These are phyloP conservation scores for Neoascia interrupta DNA, from an alignment of 2,888 invertebrate genomes.

Conservation along the genomic window DNA sequence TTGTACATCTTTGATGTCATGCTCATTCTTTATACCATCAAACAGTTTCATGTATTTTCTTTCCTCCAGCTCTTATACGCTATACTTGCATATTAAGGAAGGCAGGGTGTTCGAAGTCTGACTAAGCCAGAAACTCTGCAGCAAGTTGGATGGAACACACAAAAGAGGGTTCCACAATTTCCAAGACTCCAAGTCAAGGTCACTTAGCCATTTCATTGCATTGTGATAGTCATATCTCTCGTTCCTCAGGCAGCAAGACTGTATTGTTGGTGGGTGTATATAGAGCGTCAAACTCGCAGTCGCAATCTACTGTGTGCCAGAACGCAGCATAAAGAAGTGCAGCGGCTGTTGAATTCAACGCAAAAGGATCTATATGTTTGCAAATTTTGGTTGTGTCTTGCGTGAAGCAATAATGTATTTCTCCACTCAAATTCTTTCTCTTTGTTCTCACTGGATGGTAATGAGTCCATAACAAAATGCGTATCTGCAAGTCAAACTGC, in stretches of 20 bases:
- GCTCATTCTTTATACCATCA: conserved; percentile 59
- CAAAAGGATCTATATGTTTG: conserved; percentile 37
- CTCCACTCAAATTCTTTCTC: conserved; percentile 42
- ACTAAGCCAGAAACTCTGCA: no score
- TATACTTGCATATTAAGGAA: conserved; percentile 44
- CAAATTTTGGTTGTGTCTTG: conserved; percentile 25
- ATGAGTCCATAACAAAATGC: conserved; percentile 47
- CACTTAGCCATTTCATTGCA: no score
- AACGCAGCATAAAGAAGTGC: not conserved
- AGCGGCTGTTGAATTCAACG: not conserved
- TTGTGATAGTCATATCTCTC: no score
- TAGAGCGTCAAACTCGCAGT: no score
- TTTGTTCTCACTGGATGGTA: conserved; percentile 29
- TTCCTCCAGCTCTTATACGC: conserved; percentile 20
- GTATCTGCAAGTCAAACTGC: conserved; percentile 46
- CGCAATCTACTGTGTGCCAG: conserved; percentile 11
- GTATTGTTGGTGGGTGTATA: no score
- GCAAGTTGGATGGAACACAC: conserved; percentile 61
- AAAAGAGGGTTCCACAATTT: conserved; percentile 59
- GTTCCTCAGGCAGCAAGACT: conserved; percentile 28
- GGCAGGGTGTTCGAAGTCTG: no score
- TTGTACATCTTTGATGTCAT: conserved; percentile 63
- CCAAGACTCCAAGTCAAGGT: conserved; percentile 34
- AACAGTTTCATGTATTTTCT: conserved; percentile 44
- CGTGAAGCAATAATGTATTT: conserved; percentile 42